Base-by-base conservation (phyloP, 2,888 invertebrate genomes). In the Eupithecia subfuscata region DNA sequence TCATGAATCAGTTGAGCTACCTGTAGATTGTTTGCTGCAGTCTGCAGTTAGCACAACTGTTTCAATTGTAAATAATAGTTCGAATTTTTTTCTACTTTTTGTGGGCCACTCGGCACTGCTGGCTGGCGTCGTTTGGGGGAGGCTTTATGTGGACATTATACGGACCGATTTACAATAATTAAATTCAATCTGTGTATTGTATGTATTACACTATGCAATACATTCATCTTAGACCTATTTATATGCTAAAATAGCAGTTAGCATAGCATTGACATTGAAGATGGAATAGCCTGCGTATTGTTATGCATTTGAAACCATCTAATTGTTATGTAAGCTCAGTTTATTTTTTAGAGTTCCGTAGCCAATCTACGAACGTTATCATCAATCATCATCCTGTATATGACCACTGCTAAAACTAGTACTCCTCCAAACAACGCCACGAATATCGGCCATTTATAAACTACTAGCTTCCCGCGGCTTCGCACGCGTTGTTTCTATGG, bases 261-360 rank as follows among this genome's bases (percentile, higher is more conserved):
- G 22, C 22, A n/a, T 22, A 22, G 12, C 60, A 60, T 60, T 60
- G 60, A 25, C 60, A 60, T 60, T 60, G 60, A 60, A 22, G 3
- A 60, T 25, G 25, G 60, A 25, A 25, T 14, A 25, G 25, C 12
- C 60, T 25, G 12, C 60, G 60, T 22, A 60, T 60, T 60, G 60
- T 60, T 25, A 60, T 60, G 60, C 60, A 60, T 60, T 56, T 25
- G 25, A 60, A 60, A 60, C 22, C 60, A 25, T 60, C 22, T 60
- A 6, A 60, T 25, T 60, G 25, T 60, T 60, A 25, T 60, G 25
- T 60, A 60, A 60, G 25, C 60, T 25, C 25, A 14, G 60, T 60
- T 25, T 56, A 22, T 56, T 60, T 52, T 56, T 60, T 60, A 60
- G 60, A 14, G 60, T 25, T 25, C 60, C 25, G 5, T 25, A 60